Percentiles rank a stretch among this genome's conserved stretches.
phyloP scores from a whole-genome alignment of 2,797 vertebrate species.

The Enteromius thamalakanensis region DNA sequence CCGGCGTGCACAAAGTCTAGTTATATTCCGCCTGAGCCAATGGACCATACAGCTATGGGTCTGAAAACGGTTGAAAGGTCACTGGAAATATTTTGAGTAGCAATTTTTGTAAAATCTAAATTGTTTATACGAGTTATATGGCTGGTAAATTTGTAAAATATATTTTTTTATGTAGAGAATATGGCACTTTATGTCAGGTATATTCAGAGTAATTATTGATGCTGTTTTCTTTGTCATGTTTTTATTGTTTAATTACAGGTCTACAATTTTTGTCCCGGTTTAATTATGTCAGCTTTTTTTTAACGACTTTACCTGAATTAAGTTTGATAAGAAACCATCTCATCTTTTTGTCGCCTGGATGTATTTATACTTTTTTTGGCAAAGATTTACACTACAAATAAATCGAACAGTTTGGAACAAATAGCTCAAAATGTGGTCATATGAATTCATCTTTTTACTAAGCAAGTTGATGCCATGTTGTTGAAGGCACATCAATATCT shows the following conservation, averaged over 20 bases:
- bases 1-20: constrained; percentile 76
- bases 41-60: constrained; percentile 73
- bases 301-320: constrained; percentile 47
- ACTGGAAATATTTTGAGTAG: constrained; percentile 73
- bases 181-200: constrained; percentile 83
- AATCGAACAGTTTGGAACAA: constrained; percentile 49
- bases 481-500: not conserved
- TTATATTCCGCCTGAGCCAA: constrained; percentile 74
- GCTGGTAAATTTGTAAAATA: constrained; percentile 74
- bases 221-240: constrained; percentile 66
- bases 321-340: constrained; percentile 47
- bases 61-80: constrained; percentile 70
- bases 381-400: constrained; percentile 53
- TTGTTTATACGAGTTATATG: constrained; percentile 77
- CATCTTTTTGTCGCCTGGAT: constrained; percentile 60
- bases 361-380: constrained; percentile 54
- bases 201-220: constrained; percentile 72
- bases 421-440: constrained; percentile 3
- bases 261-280: constrained; percentile 67
- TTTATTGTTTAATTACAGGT: constrained; percentile 54
- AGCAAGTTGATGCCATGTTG: not conserved
- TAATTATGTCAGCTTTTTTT: constrained; percentile 65
- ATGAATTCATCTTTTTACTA: not conserved
- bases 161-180: constrained; percentile 82
- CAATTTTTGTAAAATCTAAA: constrained; percentile 71